Evolutionary conservation across 2,797 vertebrate species (phyloP).

Genomic region (Amphiprion clarkii): DNA sequence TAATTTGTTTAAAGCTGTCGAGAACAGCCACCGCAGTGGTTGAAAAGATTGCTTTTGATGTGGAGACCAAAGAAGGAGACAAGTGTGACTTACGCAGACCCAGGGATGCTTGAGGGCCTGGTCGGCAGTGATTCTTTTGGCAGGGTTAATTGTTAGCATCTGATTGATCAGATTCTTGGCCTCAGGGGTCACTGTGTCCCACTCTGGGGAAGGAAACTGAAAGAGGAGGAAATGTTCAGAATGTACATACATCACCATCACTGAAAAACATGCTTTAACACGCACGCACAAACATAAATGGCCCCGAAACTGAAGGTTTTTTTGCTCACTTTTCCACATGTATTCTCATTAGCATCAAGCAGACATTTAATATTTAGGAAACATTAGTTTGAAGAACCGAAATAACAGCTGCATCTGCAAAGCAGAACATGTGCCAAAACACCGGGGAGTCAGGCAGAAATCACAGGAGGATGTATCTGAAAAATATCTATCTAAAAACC

Average conservation of each 20-base stretch:
- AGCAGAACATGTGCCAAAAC: background rate
- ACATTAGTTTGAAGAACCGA: background rate
- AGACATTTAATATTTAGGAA: background rate
- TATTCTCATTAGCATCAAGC: background rate
- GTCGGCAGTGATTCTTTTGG: slow-evolving; percentile 97
- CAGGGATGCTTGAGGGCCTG: slow-evolving; percentile 99
- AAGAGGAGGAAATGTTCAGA: slow-evolving; percentile 49
- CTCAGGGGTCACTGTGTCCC: slow-evolving; percentile 99
- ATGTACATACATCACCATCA: background rate
- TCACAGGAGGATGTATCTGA: background rate
- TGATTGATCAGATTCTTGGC: slow-evolving; percentile 99
- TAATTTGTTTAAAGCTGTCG: slow-evolving; percentile 2
- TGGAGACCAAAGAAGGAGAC: slow-evolving; percentile 2
- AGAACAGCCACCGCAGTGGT: background rate
- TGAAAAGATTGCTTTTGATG: background rate
- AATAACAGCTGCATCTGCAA: background rate
- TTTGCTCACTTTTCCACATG: background rate
- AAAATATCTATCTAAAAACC: too few species aligned
- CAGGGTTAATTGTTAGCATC: slow-evolving; percentile 99
- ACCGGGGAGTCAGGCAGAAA: background rate
- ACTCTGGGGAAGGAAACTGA: slow-evolving; percentile 98
- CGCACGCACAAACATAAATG: background rate
- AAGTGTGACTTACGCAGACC: slow-evolving; percentile 94
- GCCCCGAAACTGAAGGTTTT: background rate
- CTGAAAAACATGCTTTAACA: background rate